These are phyloP conservation scores for Rhombomys opimus DNA, from an alignment of 2,113 vertebrate species.

Conservation along the genomic window DNA sequence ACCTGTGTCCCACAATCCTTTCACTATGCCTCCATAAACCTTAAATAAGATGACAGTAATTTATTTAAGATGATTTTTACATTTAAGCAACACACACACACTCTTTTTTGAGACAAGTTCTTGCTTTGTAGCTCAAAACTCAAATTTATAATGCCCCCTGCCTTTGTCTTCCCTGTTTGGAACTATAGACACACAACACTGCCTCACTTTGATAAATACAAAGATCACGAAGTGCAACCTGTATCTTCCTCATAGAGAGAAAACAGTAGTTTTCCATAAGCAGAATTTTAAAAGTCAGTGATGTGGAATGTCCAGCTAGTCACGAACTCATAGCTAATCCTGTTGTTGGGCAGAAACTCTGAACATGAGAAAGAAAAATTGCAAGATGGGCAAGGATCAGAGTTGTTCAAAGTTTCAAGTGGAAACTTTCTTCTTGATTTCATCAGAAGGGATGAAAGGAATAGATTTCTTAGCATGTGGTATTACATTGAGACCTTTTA, in stretches of 20 bases:
- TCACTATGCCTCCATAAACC: neutral
- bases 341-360: neutral
- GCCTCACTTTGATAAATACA: neutral
- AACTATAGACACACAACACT: neutral
- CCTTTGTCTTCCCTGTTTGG: neutral
- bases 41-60: neutral
- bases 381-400: neutral
- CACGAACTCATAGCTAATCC: neutral
- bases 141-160: neutral
- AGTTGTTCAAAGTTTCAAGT: conserved; percentile 18
- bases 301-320: neutral
- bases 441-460: neutral
- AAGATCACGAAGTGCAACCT: neutral
- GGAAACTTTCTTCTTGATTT: conserved; percentile 15
- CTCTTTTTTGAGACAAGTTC: neutral
- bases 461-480: neutral
- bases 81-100: neutral
- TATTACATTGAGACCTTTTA: neutral
- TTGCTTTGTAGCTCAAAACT: neutral
- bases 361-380: neutral
- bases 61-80: neutral
- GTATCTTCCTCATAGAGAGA: neutral
- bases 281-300: neutral
- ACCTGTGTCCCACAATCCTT: neutral
- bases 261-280: neutral